Base-by-base conservation (phyloP, 2,113 vertebrate genomes). In the Coregonus clupeaformis region DNA sequence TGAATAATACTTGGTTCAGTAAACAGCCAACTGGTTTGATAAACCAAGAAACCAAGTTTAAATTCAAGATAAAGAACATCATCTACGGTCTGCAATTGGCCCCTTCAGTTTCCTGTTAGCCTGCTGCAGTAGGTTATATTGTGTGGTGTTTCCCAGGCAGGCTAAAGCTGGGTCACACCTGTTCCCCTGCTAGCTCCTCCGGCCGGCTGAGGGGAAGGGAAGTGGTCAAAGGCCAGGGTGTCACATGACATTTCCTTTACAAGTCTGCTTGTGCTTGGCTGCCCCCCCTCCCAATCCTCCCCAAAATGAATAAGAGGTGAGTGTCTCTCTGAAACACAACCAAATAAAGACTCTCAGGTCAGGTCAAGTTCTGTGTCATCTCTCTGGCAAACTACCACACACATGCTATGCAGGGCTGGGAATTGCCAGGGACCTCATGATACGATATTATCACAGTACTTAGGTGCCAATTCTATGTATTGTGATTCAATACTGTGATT, bases 101-200 rank as follows among this genome's bases (percentile, higher is more conserved):
- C 18, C 49, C 49, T 18, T 18, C 12, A 52, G 49, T 52, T 42
- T 42, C 36, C 49, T 16, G 49, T 52, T 18, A 52, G 49, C 4
- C 16, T 52, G 14, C 49, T 52, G 49, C 16, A 52, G 49, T 52
- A 52, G 49, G 16, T 5, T 18, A 18, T 52, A 3, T 52, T 52
- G 49, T 52, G 49, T 52, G 49, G 12, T 52, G 49, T 52, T 52
- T 52, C 16, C 49, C 49, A 52, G 16, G 49, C 49, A 52, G 49
- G 49, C 57, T 60, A 22, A 22, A 60, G 57, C 57, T 5, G 65
- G 81, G 84, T 89, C 88, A 87, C 91, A 93, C 90, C 91, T 91
- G 92, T 88, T 92, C 83, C 79, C 79, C 52, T 52, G 65, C 16
- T 52, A 79, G 64, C 71, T 75, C 49, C 14, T 52, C 49, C 74